Evolutionary conservation across 2,888 invertebrate genomes (phyloP).

Genomic region (Serrognathus titanus): DNA sequence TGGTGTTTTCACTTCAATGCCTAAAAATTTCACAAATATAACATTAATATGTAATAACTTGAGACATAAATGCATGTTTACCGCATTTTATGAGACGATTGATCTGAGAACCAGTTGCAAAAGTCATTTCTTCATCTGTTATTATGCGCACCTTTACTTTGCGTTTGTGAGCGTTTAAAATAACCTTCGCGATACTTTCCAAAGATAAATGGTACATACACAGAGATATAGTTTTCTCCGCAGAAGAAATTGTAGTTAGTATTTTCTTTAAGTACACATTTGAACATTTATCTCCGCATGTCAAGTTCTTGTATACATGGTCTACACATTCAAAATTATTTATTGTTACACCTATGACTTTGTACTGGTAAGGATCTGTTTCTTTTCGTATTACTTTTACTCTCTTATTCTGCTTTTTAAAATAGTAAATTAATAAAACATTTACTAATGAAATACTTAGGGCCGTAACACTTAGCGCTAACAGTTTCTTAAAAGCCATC

Average conservation of each 20-base stretch:
- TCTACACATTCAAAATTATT: constrained; percentile 10
- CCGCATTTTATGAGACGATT: constrained; percentile 3
- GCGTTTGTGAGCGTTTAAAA: constrained; percentile 5
- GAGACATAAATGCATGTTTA: not conserved
- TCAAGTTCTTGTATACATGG: constrained; percentile 7
- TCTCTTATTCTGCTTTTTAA: no score
- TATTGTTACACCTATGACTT: constrained; percentile 14
- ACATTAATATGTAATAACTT: not conserved
- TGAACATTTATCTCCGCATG: constrained; percentile 14
- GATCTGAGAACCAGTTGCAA: constrained; percentile 10
- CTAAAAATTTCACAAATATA: constrained; percentile 46
- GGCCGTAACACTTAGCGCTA: no score
- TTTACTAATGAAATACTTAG: no score
- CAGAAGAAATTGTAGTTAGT: constrained; percentile 1
- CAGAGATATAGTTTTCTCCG: constrained; percentile 12
- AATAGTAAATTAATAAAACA: no score
- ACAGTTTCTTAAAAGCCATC: no score
- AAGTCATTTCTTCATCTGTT: constrained; percentile 14
- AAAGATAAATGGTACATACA: constrained; percentile 15
- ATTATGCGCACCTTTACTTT: constrained; percentile 9
- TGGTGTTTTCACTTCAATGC: constrained; percentile 52
- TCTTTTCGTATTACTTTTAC: no score
- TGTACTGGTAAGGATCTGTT: not conserved
- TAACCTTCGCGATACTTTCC: constrained; percentile 4
- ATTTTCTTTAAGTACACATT: constrained; percentile 9